These are phyloP conservation scores for Chymomyza caudatula DNA, from an alignment of 2,888 invertebrate genomes.

Conservation along the genomic window DNA sequence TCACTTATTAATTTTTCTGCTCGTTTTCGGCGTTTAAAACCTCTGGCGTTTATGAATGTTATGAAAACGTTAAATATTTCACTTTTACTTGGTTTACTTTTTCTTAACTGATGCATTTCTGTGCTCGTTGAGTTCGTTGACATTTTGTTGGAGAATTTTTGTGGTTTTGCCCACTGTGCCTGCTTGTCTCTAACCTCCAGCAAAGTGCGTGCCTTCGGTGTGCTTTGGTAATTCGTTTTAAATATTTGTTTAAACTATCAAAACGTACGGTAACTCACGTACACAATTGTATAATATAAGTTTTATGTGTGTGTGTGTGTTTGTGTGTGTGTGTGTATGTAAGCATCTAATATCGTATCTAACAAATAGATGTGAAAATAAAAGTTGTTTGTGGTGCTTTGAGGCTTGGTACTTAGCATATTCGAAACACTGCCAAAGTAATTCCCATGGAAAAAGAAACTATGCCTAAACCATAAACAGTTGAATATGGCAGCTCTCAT, in stretches of 20 bases:
- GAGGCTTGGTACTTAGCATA: neutral
- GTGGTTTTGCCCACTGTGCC: neutral
- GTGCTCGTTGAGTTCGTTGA: neutral
- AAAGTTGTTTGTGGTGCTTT: slow-evolving; percentile 48
- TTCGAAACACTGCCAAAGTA: neutral
- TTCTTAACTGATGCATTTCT: too few relatives aligned
- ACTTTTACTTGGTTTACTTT: too few relatives aligned
- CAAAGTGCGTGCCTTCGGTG: slow-evolving; percentile 56
- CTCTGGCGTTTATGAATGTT: too few relatives aligned
- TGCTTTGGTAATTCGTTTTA: slow-evolving; percentile 70
- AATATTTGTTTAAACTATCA: slow-evolving; percentile 71
- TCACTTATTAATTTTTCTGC: too few relatives aligned
- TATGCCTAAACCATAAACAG: neutral
- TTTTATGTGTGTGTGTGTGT: too few relatives aligned
- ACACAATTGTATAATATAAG: slow-evolving; percentile 46
- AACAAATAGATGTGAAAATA: slow-evolving; percentile 70
- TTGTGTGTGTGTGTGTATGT: too few relatives aligned
- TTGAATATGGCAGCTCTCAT: neutral
- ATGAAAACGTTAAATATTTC: too few relatives aligned
- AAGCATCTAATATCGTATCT: slow-evolving; percentile 49
- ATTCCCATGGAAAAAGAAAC: neutral
- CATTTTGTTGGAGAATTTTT: neutral
- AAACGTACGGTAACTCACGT: slow-evolving; percentile 65
- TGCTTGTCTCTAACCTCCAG: slow-evolving; percentile 10
- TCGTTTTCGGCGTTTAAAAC: too few relatives aligned